phyloP scores from a whole-genome alignment of 1,140 invertebrate species.

The Anagrus nilaparvatae region DNA sequence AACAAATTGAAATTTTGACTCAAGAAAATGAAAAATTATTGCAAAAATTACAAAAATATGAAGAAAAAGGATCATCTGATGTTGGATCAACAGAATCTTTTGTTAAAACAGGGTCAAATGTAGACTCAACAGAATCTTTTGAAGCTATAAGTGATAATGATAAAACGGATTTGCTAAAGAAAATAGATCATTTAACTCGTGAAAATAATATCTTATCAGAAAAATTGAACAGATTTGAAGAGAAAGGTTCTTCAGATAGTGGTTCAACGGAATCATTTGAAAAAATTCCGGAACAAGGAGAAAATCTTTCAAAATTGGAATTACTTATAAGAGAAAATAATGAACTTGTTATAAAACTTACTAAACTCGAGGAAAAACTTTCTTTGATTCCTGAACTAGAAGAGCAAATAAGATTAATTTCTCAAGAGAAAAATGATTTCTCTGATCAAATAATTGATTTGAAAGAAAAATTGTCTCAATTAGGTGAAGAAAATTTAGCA shows the following conservation, averaged over 20 bases:
- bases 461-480: conserved; percentile 15
- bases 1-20: conserved; percentile 43
- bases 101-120: conserved; percentile 27
- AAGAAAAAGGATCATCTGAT: conserved; percentile 41
- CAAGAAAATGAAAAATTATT: conserved; percentile 45
- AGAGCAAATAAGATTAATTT: conserved; percentile 34
- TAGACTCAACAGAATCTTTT: conserved; percentile 30
- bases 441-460: conserved; percentile 20
- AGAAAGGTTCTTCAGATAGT: conserved; percentile 45
- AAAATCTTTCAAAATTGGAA: conserved; percentile 57
- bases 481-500: background rate
- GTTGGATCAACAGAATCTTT: conserved; percentile 30
- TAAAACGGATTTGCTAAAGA: conserved; percentile 51
- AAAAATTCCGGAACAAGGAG: conserved; percentile 36
- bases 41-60: conserved; percentile 43
- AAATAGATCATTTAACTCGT: conserved; percentile 50
- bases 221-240: conserved; percentile 45
- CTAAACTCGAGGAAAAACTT: conserved; percentile 36
- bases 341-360: conserved; percentile 43
- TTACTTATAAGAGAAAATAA: conserved; percentile 52
- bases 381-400: conserved; percentile 17
- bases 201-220: conserved; percentile 48
- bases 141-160: conserved; percentile 27
- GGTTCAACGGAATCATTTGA: conserved; percentile 41
- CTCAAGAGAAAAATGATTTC: conserved; percentile 34